Percentiles rank a stretch among this genome's conserved stretches.
phyloP scores from a whole-genome alignment of 2,888 invertebrate genomes.

The Gonocerus acuteangulatus region DNA sequence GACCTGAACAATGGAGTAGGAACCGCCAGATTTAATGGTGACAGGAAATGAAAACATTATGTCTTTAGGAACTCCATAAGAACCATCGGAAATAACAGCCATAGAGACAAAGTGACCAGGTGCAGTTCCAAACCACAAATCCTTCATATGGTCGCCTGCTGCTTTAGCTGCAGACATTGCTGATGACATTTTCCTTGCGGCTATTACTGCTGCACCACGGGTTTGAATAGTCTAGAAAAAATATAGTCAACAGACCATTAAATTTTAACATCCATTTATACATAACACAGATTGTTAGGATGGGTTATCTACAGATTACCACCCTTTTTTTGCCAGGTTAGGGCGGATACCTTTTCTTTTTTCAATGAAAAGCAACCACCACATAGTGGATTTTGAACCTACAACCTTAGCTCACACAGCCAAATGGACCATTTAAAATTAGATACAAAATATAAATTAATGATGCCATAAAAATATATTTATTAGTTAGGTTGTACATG shows the following conservation, averaged over 20 bases:
- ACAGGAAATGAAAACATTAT: slow-evolving; percentile 96
- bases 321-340: too few relatives aligned
- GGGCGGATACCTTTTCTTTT: too few relatives aligned
- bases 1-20: slow-evolving; percentile 56
- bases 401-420: too few relatives aligned
- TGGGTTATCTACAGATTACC: too few relatives aligned
- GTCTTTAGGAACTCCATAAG: slow-evolving; percentile 82
- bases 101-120: slow-evolving; percentile 79
- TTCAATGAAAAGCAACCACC: too few relatives aligned
- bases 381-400: too few relatives aligned
- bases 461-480: too few relatives aligned
- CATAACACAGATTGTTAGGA: too few relatives aligned
- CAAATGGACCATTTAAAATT: too few relatives aligned
- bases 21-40: slow-evolving; percentile 49
- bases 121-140: slow-evolving; percentile 87
- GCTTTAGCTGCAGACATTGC: slow-evolving; percentile 99
- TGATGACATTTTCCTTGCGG: slow-evolving; percentile 94
- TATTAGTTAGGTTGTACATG: too few relatives aligned
- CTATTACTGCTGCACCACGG: slow-evolving; percentile 94
- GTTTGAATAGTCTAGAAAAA: slow-evolving; percentile 77
- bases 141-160: slow-evolving; percentile 93
- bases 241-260: not conserved
- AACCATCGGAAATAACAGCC: slow-evolving; percentile 94
- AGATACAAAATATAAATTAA: too few relatives aligned
- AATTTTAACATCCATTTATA: too few relatives aligned